Evolutionary conservation across 2,113 vertebrate species (phyloP).

Genomic region (Cygnus buccinator): DNA sequence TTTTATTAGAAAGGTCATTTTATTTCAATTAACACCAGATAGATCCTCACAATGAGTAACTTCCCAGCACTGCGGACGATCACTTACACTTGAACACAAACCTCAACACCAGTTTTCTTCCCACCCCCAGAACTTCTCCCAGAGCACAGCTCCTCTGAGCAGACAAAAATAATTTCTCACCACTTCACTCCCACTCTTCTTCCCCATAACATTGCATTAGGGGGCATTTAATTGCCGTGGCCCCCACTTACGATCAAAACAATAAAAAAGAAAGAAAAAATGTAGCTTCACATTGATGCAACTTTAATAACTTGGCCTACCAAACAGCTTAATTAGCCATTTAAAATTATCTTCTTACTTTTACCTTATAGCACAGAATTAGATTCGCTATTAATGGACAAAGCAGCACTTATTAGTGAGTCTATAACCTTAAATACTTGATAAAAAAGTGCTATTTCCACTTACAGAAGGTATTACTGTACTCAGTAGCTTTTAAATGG

Average conservation of each 20-base stretch:
- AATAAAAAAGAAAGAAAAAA: neutral
- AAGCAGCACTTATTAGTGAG: conserved; percentile 70
- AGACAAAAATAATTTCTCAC: neutral
- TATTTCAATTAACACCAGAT: neutral
- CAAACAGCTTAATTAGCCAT: conserved; percentile 26
- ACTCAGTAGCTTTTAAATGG: conserved; percentile 77
- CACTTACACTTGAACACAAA: accelerated
- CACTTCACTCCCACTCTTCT: neutral
- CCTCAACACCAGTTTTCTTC: accelerated
- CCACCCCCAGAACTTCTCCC: neutral
- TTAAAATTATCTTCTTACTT: conserved; percentile 40
- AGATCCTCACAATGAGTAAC: neutral
- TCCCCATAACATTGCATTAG: neutral
- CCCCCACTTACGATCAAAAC: neutral
- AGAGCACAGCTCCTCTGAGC: neutral
- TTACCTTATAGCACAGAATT: neutral
- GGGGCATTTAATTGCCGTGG: neutral
- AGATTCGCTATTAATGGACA: conserved; percentile 66
- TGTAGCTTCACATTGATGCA: neutral
- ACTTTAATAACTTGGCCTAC: neutral
- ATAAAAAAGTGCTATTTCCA: conserved; percentile 73
- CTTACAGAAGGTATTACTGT: conserved; percentile 74
- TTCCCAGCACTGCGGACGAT: neutral
- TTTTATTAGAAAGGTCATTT: neutral
- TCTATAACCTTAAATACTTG: conserved; percentile 72